These are phyloP conservation scores for Malthinus flaveolus DNA, from an alignment of 2,888 invertebrate genomes.

Conservation along the genomic window DNA sequence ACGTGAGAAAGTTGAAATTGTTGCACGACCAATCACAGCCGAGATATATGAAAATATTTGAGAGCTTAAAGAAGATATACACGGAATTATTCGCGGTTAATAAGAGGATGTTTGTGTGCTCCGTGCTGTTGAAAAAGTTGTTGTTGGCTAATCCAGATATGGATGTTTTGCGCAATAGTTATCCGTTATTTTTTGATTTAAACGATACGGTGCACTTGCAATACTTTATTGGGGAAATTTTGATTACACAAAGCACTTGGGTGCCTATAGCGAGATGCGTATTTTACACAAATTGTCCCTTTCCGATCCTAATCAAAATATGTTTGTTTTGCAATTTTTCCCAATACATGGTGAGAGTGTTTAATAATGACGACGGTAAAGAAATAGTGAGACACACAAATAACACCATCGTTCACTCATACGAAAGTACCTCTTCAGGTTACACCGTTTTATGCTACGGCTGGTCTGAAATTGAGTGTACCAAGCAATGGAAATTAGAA, in stretches of 20 bases:
- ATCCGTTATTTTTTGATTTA: slow-evolving; percentile 39
- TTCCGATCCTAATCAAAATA: slow-evolving; percentile 37
- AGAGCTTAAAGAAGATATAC: slow-evolving; percentile 40
- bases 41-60: slow-evolving; percentile 36
- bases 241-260: slow-evolving; percentile 34
- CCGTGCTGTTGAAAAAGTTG: slow-evolving; percentile 40
- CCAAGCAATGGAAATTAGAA: slow-evolving; percentile 40
- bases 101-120: slow-evolving; percentile 30
- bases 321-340: slow-evolving; percentile 40
- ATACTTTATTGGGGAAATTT: slow-evolving; percentile 30
- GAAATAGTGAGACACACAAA: slow-evolving; percentile 42
- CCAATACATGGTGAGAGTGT: slow-evolving; percentile 42
- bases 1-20: slow-evolving; percentile 36
- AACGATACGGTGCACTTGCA: slow-evolving; percentile 34
- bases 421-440: slow-evolving; percentile 41
- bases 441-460: slow-evolving; percentile 50
- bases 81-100: slow-evolving; percentile 38
- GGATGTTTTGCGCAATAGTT: slow-evolving; percentile 30
- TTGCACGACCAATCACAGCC: slow-evolving; percentile 37
- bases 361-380: slow-evolving; percentile 45
- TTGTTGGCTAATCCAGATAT: slow-evolving; percentile 33
- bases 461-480: slow-evolving; percentile 33
- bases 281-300: slow-evolving; percentile 37
- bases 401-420: slow-evolving; percentile 37
- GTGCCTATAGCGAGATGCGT: slow-evolving; percentile 39